Evolutionary conservation across 2,888 invertebrate genomes (phyloP).

Genomic region (Imbricaverruca yamaguchii): DNA sequence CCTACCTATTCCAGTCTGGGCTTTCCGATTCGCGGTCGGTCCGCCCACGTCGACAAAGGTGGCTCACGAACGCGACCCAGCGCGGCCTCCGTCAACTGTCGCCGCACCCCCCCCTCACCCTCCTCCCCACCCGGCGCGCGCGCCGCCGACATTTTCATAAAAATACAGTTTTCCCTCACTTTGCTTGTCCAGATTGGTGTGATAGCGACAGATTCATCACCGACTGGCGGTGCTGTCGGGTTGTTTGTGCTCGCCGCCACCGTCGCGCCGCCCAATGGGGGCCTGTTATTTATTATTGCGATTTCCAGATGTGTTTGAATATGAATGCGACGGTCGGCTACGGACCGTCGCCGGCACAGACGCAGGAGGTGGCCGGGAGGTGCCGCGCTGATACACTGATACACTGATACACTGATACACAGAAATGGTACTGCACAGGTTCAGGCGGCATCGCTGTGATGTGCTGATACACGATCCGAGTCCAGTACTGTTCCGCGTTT

Average conservation of each 20-base stretch:
- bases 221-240: neutral
- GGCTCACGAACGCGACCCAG: neutral
- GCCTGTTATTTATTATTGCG: slow-evolving; percentile 16
- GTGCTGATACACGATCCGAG: too few relatives aligned
- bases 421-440: too few relatives aligned
- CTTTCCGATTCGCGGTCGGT: neutral
- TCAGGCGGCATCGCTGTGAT: too few relatives aligned
- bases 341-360: neutral
- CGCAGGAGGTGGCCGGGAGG: neutral
- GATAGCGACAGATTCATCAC: slow-evolving; percentile 12
- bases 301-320: slow-evolving; percentile 12
- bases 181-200: neutral
- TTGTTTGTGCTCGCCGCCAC: slow-evolving; percentile 2
- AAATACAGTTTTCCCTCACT: slow-evolving; percentile 2
- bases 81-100: neutral
- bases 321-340: neutral
- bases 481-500: too few relatives aligned
- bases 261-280: neutral
- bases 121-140: neutral
- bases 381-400: neutral
- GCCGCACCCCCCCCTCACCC: too few relatives aligned
- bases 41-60: neutral
- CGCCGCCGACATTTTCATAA: slow-evolving; percentile 5
- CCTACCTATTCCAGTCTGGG: too few relatives aligned
- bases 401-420: neutral